Conservation (phyloP, 2,888 invertebrate species). For the Hirudinaria manillensis region DNA sequence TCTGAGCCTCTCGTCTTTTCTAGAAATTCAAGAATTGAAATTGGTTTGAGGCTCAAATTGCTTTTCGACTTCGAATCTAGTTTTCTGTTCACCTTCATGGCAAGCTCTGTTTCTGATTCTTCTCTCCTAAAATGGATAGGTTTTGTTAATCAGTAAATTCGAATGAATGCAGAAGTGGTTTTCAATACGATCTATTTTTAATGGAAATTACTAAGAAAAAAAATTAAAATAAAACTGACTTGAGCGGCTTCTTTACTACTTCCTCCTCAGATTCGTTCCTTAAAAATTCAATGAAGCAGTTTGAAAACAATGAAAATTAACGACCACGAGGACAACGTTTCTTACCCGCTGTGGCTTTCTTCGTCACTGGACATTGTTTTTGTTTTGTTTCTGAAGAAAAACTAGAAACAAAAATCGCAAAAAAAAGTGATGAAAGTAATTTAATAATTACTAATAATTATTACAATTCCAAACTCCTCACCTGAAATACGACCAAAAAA, state of each 20-base stretch:
- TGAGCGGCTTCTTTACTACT: not conserved
- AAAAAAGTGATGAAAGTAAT: no score
- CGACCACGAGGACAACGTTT: not conserved
- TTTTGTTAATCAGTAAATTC: not conserved
- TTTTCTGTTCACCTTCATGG: constrained; percentile 12
- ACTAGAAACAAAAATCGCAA: not conserved
- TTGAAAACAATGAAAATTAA: not conserved
- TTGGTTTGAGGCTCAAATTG: not conserved
- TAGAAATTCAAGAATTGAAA: not conserved
- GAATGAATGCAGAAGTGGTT: not conserved
- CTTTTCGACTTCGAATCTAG: not conserved
- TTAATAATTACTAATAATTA: no score
- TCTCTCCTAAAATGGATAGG: not conserved
- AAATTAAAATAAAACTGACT: constrained; percentile 5
- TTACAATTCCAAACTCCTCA: no score
- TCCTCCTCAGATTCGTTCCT: constrained; percentile 21
- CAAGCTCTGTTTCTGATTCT: constrained; percentile 18
- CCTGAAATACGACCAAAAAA: no score
- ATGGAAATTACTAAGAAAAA: not conserved
- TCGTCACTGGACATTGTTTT: constrained; percentile 22
- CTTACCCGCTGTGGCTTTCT: constrained; percentile 24
- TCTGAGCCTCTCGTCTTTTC: constrained; percentile 24
- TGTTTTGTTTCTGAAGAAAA: constrained; percentile 1
- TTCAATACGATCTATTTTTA: not conserved
- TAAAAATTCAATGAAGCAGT: not conserved